Base-by-base conservation (phyloP, 2,888 invertebrate species). In the Apamea monoglypha region DNA sequence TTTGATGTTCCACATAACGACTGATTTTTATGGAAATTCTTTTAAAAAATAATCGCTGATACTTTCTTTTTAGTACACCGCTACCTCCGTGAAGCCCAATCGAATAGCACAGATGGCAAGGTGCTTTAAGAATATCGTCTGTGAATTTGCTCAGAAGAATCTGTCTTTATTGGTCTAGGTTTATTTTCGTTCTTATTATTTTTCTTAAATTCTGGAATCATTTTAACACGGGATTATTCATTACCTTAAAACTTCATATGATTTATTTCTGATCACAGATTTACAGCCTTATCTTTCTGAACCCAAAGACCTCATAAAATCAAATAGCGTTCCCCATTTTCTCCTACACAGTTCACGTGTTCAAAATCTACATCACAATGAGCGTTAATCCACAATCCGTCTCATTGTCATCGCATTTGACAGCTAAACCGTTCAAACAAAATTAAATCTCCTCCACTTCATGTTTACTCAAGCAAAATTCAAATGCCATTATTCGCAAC, bases 401-500 rank as follows among this genome's bases (percentile, higher is more conserved):
- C 81, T 89, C 76, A 85, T 81, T 85, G 88, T 85, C 88, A 83
- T 75, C 75, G 47, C 87, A 75, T 77, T 80, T 80, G 44, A 74
- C 67, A 82, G 81, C 80, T 81, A 85, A 87, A 85, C 78, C 81
- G 75, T 83, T 85, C 86, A 87, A 89, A 85, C 72, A 84, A 79
- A 88, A 85, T 89, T 82, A 85, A 89, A 88, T 83, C 78, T 81
- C 78, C 69, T 80, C 83, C 74, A 87, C 84, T 90, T 85, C 83
- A 82, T 90, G 90, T 91, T 92, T 90, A 91, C 84, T 90, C 87
- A 88, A 90, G 90, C 87, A 90, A 90, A 90, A 91, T 90, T 88
- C 87, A 89, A 91, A 91, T 90, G 88, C 91, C 88, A 90, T 92
- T 91, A 91, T 88, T 89, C 88, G 88, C 85, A 90, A 90, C 91